Base-by-base conservation (phyloP, 2,113 vertebrate genomes). In the Tachycineta bicolor region DNA sequence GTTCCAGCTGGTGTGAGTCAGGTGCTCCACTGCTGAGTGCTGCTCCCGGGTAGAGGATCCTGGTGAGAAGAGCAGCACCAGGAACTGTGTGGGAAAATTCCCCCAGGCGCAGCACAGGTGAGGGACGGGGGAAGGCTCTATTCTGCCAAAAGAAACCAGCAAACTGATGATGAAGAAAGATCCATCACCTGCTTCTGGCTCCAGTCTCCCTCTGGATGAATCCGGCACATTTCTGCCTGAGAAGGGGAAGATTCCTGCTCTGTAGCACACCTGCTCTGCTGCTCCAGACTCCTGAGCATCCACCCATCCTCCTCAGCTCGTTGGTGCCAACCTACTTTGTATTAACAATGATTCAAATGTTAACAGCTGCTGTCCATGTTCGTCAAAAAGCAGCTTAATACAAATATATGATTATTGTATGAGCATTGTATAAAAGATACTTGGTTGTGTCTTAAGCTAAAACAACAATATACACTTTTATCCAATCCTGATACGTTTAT, bases 401-500 rank as follows among this genome's bases (percentile, higher is more conserved):
- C 80, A 90, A 96, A 80, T 87, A 83, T 67, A 88, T 86, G 73
- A 94, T 92, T 90, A 59, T 86, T 94, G 92, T 89, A 56, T 94
- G 91, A 92, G 95, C 60, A 94, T 89, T 92, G 93, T 95, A 88
- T 62, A 86, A 92, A 86, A 52, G 86, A 53, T 73, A 59, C 91
- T 94, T 50, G 59, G 79, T 65, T 80, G 21, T 96, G 94, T 96
- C 95, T 95, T 95, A 83, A 93, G 71, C 94, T 92, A 89, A 95
- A 94, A 90, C 87, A 94, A 95, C 96, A 96, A 95, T 97, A 96
- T 23, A 43, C 90, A 92, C 93, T 97, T 96, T 94, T 94, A 95
- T 96, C 95, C 96, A 96, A 95, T 95, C 90, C 96, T 96, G 96
- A 90, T 94, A 77, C 49, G 25, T 96, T 95, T 96, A 97, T 97